These are phyloP conservation scores for Macrotus californicus DNA, from an alignment of 2,113 vertebrate genomes.

Conservation along the genomic window DNA sequence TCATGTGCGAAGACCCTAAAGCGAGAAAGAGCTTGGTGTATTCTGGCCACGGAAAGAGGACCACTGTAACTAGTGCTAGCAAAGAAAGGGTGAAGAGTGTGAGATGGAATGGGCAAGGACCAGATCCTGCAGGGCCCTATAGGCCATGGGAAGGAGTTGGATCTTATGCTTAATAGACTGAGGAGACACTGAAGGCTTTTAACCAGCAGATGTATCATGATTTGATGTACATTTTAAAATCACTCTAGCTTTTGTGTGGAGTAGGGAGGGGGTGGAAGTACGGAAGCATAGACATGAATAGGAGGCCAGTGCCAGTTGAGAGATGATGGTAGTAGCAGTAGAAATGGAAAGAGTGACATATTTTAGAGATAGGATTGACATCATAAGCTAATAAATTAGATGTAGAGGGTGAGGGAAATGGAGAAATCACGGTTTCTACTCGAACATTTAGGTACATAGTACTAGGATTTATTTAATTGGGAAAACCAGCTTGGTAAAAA, in stretches of 20 bases:
- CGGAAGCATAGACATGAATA: neutral
- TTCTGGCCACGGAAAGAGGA: neutral
- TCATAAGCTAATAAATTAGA: neutral
- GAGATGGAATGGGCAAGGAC: neutral
- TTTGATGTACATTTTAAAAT: constrained; percentile 13
- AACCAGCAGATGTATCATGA: neutral
- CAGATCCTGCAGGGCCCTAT: neutral
- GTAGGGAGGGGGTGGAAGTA: neutral
- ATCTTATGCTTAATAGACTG: neutral
- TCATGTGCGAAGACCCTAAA: neutral
- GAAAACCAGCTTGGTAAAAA: neutral
- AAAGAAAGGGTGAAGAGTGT: neutral
- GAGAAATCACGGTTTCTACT: neutral
- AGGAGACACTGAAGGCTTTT: constrained; percentile 31
- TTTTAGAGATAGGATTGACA: neutral
- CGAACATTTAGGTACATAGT: neutral
- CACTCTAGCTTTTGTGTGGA: neutral
- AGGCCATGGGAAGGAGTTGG: neutral
- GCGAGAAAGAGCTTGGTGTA: neutral
- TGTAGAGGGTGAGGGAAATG: neutral
- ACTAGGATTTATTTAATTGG: neutral
- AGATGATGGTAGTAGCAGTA: neutral
- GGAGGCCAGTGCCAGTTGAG: neutral
- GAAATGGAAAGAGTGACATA: neutral
- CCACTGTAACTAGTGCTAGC: neutral